A percentile compares a stretch with the other conserved stretches of the same genome.
These are phyloP conservation scores for Diuraphis noxia DNA, from an alignment of 1,140 invertebrate species.

Conservation along the genomic window DNA sequence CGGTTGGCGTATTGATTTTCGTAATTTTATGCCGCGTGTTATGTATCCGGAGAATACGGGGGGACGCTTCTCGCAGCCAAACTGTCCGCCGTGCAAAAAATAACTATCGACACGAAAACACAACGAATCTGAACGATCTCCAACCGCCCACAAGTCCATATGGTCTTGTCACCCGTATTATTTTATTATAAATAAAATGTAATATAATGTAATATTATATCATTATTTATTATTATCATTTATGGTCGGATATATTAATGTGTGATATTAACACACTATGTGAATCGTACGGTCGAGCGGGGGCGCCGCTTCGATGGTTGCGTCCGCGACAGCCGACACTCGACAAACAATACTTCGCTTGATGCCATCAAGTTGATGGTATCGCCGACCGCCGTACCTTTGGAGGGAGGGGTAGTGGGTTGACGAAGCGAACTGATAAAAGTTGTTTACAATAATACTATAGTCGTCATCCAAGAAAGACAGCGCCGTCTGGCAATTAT, in stretches of 20 bases:
- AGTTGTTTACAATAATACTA: conserved; percentile 6
- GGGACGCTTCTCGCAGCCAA: not conserved
- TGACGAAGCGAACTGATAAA: not conserved
- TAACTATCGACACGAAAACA: not conserved
- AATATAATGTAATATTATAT: not conserved
- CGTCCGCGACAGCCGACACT: not conserved
- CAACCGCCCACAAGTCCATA: not conserved
- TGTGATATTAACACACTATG: not conserved
- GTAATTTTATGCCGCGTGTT: not conserved
- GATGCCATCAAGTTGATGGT: not conserved
- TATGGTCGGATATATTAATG: not conserved
- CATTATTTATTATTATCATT: not conserved
- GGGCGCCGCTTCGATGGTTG: not conserved
- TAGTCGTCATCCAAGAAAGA: conserved; percentile 4
- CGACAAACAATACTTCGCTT: not conserved
- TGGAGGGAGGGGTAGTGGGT: too few species aligned
- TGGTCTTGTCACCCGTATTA: not conserved
- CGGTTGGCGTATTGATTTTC: conserved; percentile 27
- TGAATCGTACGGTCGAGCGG: not conserved
- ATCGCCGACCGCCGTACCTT: not conserved
- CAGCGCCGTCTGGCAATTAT: conserved; percentile 24
- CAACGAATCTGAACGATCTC: not conserved
- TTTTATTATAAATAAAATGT: not conserved
- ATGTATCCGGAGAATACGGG: not conserved
- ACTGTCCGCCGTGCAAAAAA: not conserved